These are phyloP conservation scores for Diadegma fenestrale DNA, from an alignment of 2,888 invertebrate species.

Conservation along the genomic window DNA sequence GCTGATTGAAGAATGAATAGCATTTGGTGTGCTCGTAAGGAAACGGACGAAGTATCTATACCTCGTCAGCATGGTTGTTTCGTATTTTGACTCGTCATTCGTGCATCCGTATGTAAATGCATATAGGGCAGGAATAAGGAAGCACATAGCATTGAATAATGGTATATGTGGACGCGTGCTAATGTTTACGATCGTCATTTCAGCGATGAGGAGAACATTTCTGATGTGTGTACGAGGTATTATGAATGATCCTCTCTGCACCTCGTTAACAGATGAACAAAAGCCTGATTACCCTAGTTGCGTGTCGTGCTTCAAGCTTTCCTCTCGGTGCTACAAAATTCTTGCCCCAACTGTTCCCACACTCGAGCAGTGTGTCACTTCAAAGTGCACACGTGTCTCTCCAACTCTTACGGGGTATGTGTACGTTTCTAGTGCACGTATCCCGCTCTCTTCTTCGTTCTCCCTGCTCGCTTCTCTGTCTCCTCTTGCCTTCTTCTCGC, in stretches of 20 bases:
- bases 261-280: slow-evolving; percentile 77
- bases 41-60: background rate
- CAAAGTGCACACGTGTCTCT: slow-evolving; percentile 7
- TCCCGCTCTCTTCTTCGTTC: background rate
- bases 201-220: slow-evolving; percentile 39
- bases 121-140: background rate
- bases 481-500: background rate
- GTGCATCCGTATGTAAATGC: background rate
- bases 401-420: background rate
- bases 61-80: background rate
- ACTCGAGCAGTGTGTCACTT: slow-evolving; percentile 37
- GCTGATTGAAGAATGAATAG: background rate
- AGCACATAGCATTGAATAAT: background rate
- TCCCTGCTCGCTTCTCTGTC: background rate
- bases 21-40: background rate
- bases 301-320: slow-evolving; percentile 68
- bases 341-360: background rate
- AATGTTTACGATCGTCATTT: slow-evolving; percentile 67
- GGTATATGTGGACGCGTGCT: slow-evolving; percentile 18
- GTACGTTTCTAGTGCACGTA: background rate
- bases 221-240: slow-evolving; percentile 37
- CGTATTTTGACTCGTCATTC: slow-evolving; percentile 38
- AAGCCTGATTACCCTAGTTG: slow-evolving; percentile 77
- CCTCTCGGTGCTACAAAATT: slow-evolving; percentile 38
- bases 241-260: slow-evolving; percentile 69